A percentile compares a stretch with the other conserved stretches of the same genome.
phyloP scores from a whole-genome alignment of 2,888 invertebrate species.

The Scrobipalpa costella region DNA sequence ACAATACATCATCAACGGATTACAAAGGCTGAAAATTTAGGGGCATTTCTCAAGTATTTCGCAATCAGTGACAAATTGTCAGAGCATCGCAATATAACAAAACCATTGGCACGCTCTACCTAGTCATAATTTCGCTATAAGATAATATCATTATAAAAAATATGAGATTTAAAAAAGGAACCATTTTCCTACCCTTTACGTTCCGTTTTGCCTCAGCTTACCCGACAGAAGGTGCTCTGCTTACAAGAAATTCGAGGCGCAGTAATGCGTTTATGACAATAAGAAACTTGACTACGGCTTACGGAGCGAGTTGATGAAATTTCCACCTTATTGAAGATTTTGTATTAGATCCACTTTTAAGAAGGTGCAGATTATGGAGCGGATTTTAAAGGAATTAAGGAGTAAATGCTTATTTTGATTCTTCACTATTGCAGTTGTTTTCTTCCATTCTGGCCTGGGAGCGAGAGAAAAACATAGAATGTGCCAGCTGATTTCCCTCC shows the following conservation, averaged over 20 bases:
- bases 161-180: too few relatives aligned
- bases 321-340: constrained; percentile 34
- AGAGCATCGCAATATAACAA: too few relatives aligned
- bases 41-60: too few relatives aligned
- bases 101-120: too few relatives aligned
- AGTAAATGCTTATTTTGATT: not conserved
- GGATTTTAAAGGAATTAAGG: not conserved
- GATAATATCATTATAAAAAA: not conserved
- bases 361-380: not conserved
- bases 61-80: too few relatives aligned
- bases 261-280: constrained; percentile 41
- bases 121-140: not conserved
- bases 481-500: too few relatives aligned
- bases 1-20: too few relatives aligned
- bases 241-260: constrained; percentile 45
- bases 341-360: constrained; percentile 17
- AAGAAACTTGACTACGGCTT: constrained; percentile 45
- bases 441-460: too few relatives aligned
- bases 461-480: too few relatives aligned
- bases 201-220: constrained; percentile 23
- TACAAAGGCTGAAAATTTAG: too few relatives aligned
- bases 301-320: constrained; percentile 44
- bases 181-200: not conserved
- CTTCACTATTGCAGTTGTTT: not conserved
- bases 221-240: constrained; percentile 37